Conservation (phyloP, 2,888 invertebrate species). For the Rhamnusium bicolor region DNA sequence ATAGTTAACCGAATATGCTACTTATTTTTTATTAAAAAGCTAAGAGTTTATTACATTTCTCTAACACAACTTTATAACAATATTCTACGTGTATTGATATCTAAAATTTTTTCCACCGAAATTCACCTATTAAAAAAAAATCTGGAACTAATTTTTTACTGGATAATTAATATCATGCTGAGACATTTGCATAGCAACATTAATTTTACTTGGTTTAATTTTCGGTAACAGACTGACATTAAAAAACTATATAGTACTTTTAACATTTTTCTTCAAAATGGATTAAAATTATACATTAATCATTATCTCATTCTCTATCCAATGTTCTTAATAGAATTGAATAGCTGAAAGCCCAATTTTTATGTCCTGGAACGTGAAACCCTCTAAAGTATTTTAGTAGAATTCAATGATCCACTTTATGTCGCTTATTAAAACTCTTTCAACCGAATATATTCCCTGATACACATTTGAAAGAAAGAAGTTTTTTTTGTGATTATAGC, state of each 20-base stretch:
- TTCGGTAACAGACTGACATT: not conserved
- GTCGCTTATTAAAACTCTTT: conserved; percentile 6
- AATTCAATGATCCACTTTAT: conserved; percentile 16
- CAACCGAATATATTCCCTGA: not conserved
- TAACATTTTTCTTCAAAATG: not conserved
- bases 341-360: not conserved
- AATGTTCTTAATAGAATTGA: conserved; percentile 19
- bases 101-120: not conserved
- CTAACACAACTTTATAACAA: too few species aligned
- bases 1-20: too few species aligned
- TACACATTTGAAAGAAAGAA: not conserved
- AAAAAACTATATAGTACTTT: not conserved
- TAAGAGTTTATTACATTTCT: too few species aligned
- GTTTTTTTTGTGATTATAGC: not conserved
- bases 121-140: not conserved
- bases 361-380: not conserved
- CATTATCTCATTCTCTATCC: conserved; percentile 3
- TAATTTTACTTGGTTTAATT: not conserved
- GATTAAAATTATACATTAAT: conserved; percentile 16
- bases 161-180: not conserved
- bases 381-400: conserved; percentile 10
- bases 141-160: not conserved
- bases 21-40: too few species aligned
- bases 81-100: not conserved
- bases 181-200: not conserved